These are phyloP conservation scores for Pelobates fuscus DNA, from an alignment of 2,113 vertebrate genomes.

Conservation along the genomic window DNA sequence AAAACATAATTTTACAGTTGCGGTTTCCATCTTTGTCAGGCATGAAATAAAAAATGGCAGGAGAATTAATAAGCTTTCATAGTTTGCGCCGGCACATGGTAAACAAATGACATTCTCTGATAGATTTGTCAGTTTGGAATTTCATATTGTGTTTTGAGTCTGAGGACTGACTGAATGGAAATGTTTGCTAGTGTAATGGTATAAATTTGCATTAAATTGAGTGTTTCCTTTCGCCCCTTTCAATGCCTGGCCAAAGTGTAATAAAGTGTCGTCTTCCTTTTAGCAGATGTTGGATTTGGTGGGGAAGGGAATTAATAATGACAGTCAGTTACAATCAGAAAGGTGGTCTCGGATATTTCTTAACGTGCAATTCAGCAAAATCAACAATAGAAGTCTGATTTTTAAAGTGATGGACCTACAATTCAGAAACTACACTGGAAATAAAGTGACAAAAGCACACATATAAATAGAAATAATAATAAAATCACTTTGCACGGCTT, in stretches of 20 bases:
- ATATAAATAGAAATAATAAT: no score
- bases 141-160: slow-evolving; percentile 44
- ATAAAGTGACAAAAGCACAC: background rate
- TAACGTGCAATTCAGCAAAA: background rate
- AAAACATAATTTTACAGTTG: slow-evolving; percentile 53
- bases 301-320: slow-evolving; percentile 13
- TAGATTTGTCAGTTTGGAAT: slow-evolving; percentile 49
- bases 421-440: background rate
- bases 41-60: slow-evolving; percentile 46
- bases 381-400: background rate
- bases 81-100: slow-evolving; percentile 47
- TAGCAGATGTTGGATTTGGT: slow-evolving; percentile 23
- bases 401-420: background rate
- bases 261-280: slow-evolving; percentile 22
- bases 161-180: slow-evolving; percentile 40
- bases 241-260: slow-evolving; percentile 11
- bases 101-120: slow-evolving; percentile 53
- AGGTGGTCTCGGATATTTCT: background rate
- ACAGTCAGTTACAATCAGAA: slow-evolving; percentile 9
- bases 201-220: slow-evolving; percentile 50
- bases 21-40: slow-evolving; percentile 56
- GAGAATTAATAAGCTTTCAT: slow-evolving; percentile 55
- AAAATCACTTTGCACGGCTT: no score
- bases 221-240: slow-evolving; percentile 21
- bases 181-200: slow-evolving; percentile 46